These are phyloP conservation scores for Acanthacorydalis orientalis DNA, from an alignment of 2,888 invertebrate genomes.

Conservation along the genomic window DNA sequence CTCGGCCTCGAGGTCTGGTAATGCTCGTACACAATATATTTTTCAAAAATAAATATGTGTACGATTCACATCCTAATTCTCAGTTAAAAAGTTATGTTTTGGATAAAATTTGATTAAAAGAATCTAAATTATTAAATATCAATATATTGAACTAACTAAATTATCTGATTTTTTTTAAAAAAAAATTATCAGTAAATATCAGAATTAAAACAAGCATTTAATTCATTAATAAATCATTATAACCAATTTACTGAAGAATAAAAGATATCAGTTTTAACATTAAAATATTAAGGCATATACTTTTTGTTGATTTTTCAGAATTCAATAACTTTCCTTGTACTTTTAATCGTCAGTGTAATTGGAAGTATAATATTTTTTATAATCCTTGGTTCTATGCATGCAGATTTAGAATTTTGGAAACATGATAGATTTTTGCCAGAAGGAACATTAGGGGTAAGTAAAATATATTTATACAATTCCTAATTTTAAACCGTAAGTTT, in stretches of 20 bases:
- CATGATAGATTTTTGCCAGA: conserved; percentile 17
- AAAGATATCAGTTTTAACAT: conserved; percentile 3
- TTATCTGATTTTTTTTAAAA: conserved; percentile 3
- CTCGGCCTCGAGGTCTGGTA: conserved; percentile 37
- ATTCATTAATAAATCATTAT: too few relatives aligned
- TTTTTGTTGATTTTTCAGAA: conserved; percentile 18
- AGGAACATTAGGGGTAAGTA: conserved; percentile 13
- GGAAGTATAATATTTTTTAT: conserved; percentile 24
- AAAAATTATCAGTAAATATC: too few relatives aligned
- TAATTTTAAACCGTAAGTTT: not conserved
- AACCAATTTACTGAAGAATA: conserved; percentile 2
- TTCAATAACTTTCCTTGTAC: conserved; percentile 22
- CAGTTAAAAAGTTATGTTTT: too few relatives aligned
- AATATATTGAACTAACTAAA: too few relatives aligned
- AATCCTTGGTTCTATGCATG: conserved; percentile 23
- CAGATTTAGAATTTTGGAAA: conserved; percentile 23
- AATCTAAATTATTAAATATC: not conserved
- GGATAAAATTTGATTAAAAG: not conserved
- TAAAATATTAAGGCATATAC: too few relatives aligned
- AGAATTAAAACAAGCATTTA: too few relatives aligned
- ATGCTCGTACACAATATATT: not conserved
- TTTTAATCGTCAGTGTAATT: conserved; percentile 20
- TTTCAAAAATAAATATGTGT: not conserved
- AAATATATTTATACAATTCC: not conserved
- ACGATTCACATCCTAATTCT: not conserved